Evolutionary conservation across 2,888 invertebrate genomes (phyloP).

Genomic region (Cotesia congregata): DNA sequence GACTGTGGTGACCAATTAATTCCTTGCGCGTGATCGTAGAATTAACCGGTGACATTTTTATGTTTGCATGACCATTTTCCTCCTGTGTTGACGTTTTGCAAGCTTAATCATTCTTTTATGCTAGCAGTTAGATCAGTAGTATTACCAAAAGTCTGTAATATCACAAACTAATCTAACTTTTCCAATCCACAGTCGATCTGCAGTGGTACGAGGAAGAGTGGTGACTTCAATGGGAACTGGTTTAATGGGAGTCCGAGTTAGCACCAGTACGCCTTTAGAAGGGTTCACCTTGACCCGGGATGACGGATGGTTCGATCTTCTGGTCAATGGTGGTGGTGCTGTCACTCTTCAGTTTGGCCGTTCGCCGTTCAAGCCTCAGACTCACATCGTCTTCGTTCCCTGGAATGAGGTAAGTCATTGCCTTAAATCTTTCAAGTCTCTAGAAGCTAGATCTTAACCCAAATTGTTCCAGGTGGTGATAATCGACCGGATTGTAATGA

Average conservation of each 20-base stretch:
- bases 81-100: no score
- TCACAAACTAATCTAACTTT: slow-evolving; percentile 32
- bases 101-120: no score
- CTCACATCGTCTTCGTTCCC: slow-evolving; percentile 91
- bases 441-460: not conserved
- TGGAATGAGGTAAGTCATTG: slow-evolving; percentile 86
- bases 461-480: slow-evolving; percentile 82
- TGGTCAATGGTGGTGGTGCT: slow-evolving; percentile 99
- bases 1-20: slow-evolving; percentile 67
- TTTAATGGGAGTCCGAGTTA: slow-evolving; percentile 95
- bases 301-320: slow-evolving; percentile 96
- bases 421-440: not conserved
- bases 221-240: slow-evolving; percentile 92
- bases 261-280: slow-evolving; percentile 93
- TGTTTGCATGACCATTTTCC: no score
- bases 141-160: not conserved
- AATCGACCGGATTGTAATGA: slow-evolving; percentile 88
- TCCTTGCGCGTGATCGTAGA: not conserved
- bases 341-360: slow-evolving; percentile 95
- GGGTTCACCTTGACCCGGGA: slow-evolving; percentile 95
- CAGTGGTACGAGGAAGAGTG: slow-evolving; percentile 96
- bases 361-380: slow-evolving; percentile 89
- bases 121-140: no score
- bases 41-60: no score
- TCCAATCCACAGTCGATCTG: slow-evolving; percentile 84